These are phyloP conservation scores for Zosterops lateralis DNA, from an alignment of 2,113 vertebrate genomes.

Conservation along the genomic window DNA sequence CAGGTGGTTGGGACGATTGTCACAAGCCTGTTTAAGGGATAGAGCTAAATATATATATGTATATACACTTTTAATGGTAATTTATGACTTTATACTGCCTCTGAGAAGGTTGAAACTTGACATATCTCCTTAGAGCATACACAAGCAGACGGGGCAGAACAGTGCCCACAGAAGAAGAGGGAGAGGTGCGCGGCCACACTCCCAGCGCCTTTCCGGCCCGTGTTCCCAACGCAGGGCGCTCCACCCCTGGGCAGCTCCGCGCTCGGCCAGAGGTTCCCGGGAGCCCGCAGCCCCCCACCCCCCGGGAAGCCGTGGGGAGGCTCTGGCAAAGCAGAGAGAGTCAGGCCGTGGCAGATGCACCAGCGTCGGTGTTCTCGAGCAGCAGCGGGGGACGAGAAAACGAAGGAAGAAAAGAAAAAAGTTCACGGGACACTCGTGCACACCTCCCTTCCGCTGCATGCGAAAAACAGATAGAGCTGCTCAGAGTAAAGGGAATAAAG, in stretches of 20 bases:
- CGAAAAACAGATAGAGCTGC: neutral
- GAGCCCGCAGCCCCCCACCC: fast-evolving
- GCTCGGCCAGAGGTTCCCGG: fast-evolving
- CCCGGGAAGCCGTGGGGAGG: too few species aligned
- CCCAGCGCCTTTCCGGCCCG: fast-evolving
- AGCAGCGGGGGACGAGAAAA: neutral
- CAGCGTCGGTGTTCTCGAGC: neutral
- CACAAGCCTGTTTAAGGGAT: neutral
- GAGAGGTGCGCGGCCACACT: fast-evolving
- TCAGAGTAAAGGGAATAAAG: neutral
- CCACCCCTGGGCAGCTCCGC: neutral
- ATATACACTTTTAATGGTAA: neutral
- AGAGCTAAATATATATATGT: too few species aligned
- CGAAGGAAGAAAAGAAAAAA: neutral
- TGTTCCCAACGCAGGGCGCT: neutral
- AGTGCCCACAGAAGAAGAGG: fast-evolving
- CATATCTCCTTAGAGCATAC: fast-evolving
- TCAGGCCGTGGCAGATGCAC: neutral
- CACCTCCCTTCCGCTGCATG: neutral
- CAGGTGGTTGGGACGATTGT: neutral
- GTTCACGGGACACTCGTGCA: neutral
- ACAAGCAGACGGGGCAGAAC: fast-evolving
- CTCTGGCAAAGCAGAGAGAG: too few species aligned
- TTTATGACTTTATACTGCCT: neutral
- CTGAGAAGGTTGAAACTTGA: fast-evolving